Evolutionary conservation across 2,888 invertebrate species (phyloP), one percentile per base, ranked within the genome.

Genomic region (Panopea generosa): DNA sequence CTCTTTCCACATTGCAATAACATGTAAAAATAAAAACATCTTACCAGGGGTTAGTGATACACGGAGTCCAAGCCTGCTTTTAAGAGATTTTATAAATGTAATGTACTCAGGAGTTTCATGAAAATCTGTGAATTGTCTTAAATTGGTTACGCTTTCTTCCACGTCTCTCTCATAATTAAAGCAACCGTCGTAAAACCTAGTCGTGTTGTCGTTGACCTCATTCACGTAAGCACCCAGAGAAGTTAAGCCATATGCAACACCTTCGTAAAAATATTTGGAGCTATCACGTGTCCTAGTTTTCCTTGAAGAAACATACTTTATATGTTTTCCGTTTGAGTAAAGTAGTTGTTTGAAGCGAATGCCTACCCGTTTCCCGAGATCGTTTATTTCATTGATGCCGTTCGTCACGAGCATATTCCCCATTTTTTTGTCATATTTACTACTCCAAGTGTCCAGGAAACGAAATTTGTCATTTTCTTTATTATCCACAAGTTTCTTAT

Each of bases 161-260:
- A 75, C 61, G 7, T 47, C 53, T 2, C 27, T 16, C 24, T 77
- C 75, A 45, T 61, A 69, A 2, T 69, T 63, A 9, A 65, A 11
- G 50, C 81, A 81, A 22, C 49, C 71, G 18, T 75, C 75, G 20
- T 81, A 81, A 43, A 57, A 77, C 9, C 77, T 33, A 22, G 61
- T 18, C 22, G 68, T 33, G 4, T 20, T 43, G 53, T 81, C 59
- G 29, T 74, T 70, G 0, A 68, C 16, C 16, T 55, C 61, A 18
- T 72, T 72, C 9, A 49, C 20, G 26, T 55, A 60, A 2, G 38
- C 18, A 14, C 26, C 29, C 20, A 57, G 9, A 14, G n/a, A 52
- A 18, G 27, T 33, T 14, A 45, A 33, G 26, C 24, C 2, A 0
- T 62, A 33, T 2, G 45, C 49, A 27, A 78, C 18, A 11, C 78